phyloP scores from a whole-genome alignment of 2,113 vertebrate genomes.

The Prionailurus bengalensis region DNA sequence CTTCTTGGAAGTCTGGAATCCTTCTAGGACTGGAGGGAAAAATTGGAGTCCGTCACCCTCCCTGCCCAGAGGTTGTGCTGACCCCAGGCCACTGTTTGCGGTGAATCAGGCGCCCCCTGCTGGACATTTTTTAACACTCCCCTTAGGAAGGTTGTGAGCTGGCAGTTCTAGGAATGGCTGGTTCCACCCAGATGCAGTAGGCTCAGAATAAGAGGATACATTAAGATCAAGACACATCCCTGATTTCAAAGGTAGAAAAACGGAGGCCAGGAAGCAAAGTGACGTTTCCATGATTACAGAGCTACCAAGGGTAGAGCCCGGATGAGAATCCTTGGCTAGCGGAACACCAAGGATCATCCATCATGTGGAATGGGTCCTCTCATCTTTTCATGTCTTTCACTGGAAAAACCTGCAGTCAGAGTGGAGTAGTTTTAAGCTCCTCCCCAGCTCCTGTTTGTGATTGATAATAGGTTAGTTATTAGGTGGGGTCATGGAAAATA shows the following conservation, averaged over 20 bases:
- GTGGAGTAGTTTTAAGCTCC: neutral
- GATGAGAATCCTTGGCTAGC: neutral
- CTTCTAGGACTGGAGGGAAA: neutral
- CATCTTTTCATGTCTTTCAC: neutral
- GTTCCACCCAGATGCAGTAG: neutral
- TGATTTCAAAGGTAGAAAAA: neutral
- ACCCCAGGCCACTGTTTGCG: neutral
- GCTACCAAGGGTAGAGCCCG: neutral
- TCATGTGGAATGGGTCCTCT: neutral
- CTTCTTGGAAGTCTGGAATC: neutral
- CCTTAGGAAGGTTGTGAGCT: rapidly evolving
- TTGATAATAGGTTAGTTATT: neutral
- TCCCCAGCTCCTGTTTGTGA: neutral
- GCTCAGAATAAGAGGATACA: neutral
- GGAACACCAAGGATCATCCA: rapidly evolving
- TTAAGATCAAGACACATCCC: neutral
- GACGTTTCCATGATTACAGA: neutral
- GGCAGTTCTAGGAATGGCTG: neutral
- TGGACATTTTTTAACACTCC: slow-evolving; percentile 30
- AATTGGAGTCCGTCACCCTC: neutral
- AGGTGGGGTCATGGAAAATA: neutral
- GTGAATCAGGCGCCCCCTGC: slow-evolving; percentile 47
- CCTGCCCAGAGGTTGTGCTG: neutral
- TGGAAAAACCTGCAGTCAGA: neutral
- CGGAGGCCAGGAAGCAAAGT: neutral